Base-by-base conservation (phyloP, 2,113 vertebrate species). In the Menura novaehollandiae region DNA sequence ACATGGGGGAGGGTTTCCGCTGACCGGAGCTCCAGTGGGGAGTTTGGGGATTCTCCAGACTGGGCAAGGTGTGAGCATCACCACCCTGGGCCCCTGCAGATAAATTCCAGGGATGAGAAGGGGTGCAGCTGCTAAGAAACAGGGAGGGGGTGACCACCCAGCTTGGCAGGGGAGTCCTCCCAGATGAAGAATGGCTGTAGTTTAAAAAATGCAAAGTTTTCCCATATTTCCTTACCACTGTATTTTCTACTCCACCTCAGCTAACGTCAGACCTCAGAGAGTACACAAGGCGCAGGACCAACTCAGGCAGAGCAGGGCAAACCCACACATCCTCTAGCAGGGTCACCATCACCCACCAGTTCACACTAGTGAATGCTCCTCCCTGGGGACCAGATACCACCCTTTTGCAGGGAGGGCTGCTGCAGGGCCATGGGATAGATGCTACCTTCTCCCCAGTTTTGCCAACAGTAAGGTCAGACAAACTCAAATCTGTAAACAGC, bases 131-230 rank as follows among this genome's bases (percentile, higher is more conserved):
- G 43, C 32, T 4, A 6, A 63, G 49, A 62, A 92, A 32, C 4
- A 10, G 6, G 5, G 44, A 67, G 9, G 4, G 6, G 6, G 2
- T 0, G 0, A 33, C n/a, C 0, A 0, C 32, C 41, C 56, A 89
- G 28, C 28, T 71, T 11, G 0, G 18, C 68, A 84, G 55, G 17
- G 24, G 16, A 84, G 52, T 33, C 33, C 13, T 73, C 30, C 30
- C 51, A 55, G 30, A 81, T 62, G 33, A 95, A 68, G 68, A 86
- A 72, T 1, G 7, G 28, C 27, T 89, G 55, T 58, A 69, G 26
- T 63, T 64, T 69, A 76, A 85, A 71, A 85, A 83, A 76, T 19
- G 19, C 33, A 43, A 63, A 87, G 32, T 32, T 63, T 66, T 55
- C 44, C 27, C 17, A 0, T 43, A 59, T 90, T 80, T 85, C 37